Conservation (phyloP, 2,888 invertebrate species). For the Cerastis leucographa region DNA sequence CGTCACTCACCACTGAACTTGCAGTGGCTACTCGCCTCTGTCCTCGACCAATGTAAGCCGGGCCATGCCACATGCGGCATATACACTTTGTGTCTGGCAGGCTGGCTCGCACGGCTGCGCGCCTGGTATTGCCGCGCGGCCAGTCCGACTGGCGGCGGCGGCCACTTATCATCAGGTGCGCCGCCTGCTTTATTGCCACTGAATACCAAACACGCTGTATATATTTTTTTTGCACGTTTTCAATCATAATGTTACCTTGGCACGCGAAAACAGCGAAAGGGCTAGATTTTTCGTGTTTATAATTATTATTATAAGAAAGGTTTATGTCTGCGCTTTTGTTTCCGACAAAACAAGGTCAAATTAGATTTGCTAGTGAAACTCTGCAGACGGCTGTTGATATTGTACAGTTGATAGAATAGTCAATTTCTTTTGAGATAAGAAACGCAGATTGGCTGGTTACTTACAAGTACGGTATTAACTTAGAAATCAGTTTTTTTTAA, state of each 20-base stretch:
- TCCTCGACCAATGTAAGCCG: not conserved
- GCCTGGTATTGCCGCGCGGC: slow-evolving; percentile 35
- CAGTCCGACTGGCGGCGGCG: slow-evolving; percentile 35
- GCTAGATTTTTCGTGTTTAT: not conserved
- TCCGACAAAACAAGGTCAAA: not conserved
- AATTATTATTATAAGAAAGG: not conserved
- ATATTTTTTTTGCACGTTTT: slow-evolving; percentile 30
- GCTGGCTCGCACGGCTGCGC: slow-evolving; percentile 39
- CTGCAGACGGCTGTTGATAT: too few species aligned
- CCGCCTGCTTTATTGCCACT: slow-evolving; percentile 36
- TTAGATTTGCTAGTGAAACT: not conserved
- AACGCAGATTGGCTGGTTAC: not conserved
- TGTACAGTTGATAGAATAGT: too few species aligned
- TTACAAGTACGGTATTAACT: not conserved
- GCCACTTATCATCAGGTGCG: slow-evolving; percentile 47
- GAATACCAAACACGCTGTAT: slow-evolving; percentile 9
- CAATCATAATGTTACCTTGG: not conserved
- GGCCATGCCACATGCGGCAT: slow-evolving; percentile 13
- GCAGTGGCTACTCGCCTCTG: too few species aligned
- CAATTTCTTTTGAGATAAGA: not conserved
- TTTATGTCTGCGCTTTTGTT: not conserved
- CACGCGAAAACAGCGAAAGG: not conserved
- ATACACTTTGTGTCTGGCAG: slow-evolving; percentile 36
- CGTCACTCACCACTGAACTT: not conserved
- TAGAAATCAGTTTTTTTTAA: not conserved